Percentiles rank a stretch among this genome's conserved stretches.
These are phyloP conservation scores for Andrena flavipes DNA, from an alignment of 2,888 invertebrate genomes.

Conservation along the genomic window DNA sequence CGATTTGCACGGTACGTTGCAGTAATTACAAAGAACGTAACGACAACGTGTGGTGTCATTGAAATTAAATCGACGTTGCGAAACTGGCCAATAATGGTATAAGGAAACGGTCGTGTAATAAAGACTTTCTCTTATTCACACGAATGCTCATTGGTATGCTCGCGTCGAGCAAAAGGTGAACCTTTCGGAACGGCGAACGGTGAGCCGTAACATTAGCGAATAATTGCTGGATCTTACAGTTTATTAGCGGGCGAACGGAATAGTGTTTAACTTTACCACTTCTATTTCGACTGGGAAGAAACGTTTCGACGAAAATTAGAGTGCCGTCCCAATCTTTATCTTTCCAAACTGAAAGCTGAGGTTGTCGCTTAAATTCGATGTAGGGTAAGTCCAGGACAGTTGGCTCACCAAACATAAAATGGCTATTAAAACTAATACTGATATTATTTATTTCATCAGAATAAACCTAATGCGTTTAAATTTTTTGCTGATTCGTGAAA, in stretches of 20 bases:
- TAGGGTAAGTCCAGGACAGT: too few relatives aligned
- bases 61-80: slow-evolving; percentile 15
- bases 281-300: neutral
- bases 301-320: too few relatives aligned
- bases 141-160: slow-evolving; percentile 52
- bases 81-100: slow-evolving; percentile 17
- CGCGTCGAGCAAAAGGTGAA: slow-evolving; percentile 11
- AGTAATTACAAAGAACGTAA: neutral
- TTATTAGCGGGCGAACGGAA: slow-evolving; percentile 19
- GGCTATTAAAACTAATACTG: too few relatives aligned
- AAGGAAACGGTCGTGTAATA: slow-evolving; percentile 24
- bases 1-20: neutral
- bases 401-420: too few relatives aligned
- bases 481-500: too few relatives aligned
- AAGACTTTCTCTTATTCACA: slow-evolving; percentile 54
- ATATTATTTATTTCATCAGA: too few relatives aligned
- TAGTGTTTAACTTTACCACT: neutral
- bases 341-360: too few relatives aligned
- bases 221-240: slow-evolving; percentile 24
- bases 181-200: slow-evolving; percentile 14
- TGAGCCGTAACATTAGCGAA: slow-evolving; percentile 31
- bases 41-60: neutral
- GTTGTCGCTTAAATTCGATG: too few relatives aligned
- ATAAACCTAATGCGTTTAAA: too few relatives aligned
- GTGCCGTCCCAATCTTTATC: too few relatives aligned